Evolutionary conservation across 2,113 vertebrate genomes (phyloP), one percentile per base, ranked within the genome.

Genomic region (Clarias macrocephalus): DNA sequence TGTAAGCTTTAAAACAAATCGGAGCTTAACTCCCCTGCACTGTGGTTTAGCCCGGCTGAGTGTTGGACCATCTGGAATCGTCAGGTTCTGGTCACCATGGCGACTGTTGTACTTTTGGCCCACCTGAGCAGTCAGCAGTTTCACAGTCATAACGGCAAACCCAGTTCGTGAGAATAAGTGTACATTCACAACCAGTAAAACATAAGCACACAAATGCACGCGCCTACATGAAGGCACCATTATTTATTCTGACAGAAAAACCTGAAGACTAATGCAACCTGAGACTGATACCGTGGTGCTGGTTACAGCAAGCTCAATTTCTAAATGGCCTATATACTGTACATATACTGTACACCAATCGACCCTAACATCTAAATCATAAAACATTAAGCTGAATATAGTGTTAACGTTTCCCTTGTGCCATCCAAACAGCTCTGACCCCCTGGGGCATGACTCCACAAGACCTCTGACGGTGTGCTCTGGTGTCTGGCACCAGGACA

Each of bases 41-140:
- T 81, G 59, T 82, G 85, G 68, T 87, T 82, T 70, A 72, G 54
- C 57, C 54, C 65, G 28, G 75, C 57, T 48, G 82, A 70, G 57
- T 65, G 86, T 86, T 81, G 81, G 83, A 85, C 84, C 84, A 85
- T 82, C 79, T 83, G 76, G 83, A 80, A 84, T 84, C 16, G 37
- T 52, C 86, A 86, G 85, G 84, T 89, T 76, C 86, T 84, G 89
- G 92, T 93, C 91, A 88, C 91, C 89, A 92, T 92, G 88, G 90
- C 3, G 87, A 93, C 91, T n/a, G 63, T 65, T 25, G 75, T 42
- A 75, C 80, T 25, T 72, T 83, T 86, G 89, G 83, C 87, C 91
- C 90, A 94, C 92, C 92, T 94, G 93, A 91, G 88, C 88, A 84
- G 90, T 89, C 80, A 33, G 81, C 63, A 85, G 73, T 85, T 63